Evolutionary conservation across 2,888 invertebrate genomes (phyloP), one percentile per base, ranked within the genome.

Genomic region (Elmis aenea): DNA sequence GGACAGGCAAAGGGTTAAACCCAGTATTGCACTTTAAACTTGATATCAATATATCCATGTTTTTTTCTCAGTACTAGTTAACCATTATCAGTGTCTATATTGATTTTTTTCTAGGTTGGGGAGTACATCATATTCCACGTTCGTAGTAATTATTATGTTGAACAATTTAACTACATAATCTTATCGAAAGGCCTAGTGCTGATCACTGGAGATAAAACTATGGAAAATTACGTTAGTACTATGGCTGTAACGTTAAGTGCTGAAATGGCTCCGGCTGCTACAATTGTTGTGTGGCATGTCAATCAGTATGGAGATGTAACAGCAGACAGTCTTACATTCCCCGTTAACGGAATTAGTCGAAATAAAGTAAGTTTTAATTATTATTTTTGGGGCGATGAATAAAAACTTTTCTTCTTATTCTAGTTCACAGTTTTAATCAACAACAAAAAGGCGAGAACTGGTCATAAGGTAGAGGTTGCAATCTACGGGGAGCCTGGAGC

Each of bases 41-140:
- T n/a, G n/a, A n/a, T n/a, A n/a, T n/a, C n/a, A n/a, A n/a, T n/a
- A n/a, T n/a, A n/a, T n/a, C n/a, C n/a, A n/a, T n/a, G n/a, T n/a
- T n/a, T n/a, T n/a, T n/a, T n/a, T n/a, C n/a, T n/a, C n/a, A n/a
- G n/a, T n/a, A n/a, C n/a, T n/a, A n/a, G n/a, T n/a, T n/a, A n/a
- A n/a, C n/a, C n/a, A n/a, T n/a, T n/a, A n/a, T n/a, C n/a, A n/a
- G n/a, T n/a, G n/a, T n/a, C n/a, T n/a, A n/a, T n/a, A n/a, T n/a
- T n/a, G n/a, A n/a, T n/a, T n/a, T 48, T 43, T 5, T 57, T 47
- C 1, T 68, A 87, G 76, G 92, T 95, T 9, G 94, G 94, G 15
- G 90, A 94, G 64, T 95, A 93, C 63, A 85, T 95, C 56, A 83
- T 96, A 37, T 87, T 96, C 63, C 95, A 95, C 61, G 88, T 96